Base-by-base conservation (phyloP, 2,797 vertebrate species). In the Tangara arthus region DNA sequence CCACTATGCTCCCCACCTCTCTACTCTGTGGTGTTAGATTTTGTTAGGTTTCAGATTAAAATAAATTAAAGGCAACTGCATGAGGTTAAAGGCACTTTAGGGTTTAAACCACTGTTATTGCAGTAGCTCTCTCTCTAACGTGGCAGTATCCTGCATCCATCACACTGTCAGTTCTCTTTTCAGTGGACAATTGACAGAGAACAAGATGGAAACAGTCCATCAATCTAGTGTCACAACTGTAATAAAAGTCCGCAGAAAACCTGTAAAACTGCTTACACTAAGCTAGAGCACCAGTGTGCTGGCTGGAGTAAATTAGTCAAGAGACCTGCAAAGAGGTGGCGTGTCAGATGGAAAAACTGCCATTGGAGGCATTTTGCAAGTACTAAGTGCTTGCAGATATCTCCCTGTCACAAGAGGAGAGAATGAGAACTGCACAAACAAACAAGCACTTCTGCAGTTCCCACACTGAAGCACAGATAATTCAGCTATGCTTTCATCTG, bases 141-240 rank as follows among this genome's bases (percentile, higher is more conserved):
- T 77, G 81, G 79, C 90, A 96, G 94, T 93, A 94, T 97, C 97
- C 91, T 47, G 85, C 92, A 97, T 97, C 97, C 97, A 97, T 98
- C 97, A 98, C 93, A 35, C 71, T 97, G 97, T 97, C 98, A 97
- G 49, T 23, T 97, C 97, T 97, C 88, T 84, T 94, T 93, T 96
- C 98, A 94, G 93, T 71, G 89, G 92, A 97, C 97, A 97, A 97
- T 90, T 97, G 98, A 97, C 96, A 97, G 93, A 94, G 97, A 98
- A 95, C 96, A 97, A 97, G 97, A 98, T 92, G 96, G 98, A 98
- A 97, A 97, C 94, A 97, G 97, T 97, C 97, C 97, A 97, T 98
- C 98, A 98, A 97, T 98, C 97, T 96, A 89, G 90, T 97, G 96
- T 98, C 98, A 98, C 78, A 96, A 97, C 88, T 94, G 91, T 96